Evolutionary conservation across 2,113 vertebrate species (phyloP), one percentile per base, ranked within the genome.

Genomic region (Pantherophis guttatus): DNA sequence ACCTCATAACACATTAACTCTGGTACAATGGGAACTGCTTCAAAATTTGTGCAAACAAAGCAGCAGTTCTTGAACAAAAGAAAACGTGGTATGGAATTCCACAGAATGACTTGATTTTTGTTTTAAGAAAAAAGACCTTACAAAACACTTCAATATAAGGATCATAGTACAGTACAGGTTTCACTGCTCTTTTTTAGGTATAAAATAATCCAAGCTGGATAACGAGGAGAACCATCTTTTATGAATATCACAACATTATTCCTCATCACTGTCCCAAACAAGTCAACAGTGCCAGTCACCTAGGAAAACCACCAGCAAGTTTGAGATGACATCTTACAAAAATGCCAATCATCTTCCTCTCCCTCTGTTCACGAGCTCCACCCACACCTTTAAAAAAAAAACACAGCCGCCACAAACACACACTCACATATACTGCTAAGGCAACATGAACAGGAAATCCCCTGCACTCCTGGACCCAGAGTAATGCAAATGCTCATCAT

Each of bases 381-480:
- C 93, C 87, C 91, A 92, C 91, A 65, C 33, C 57, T 55, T 44
- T 54, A 93, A 93, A 91, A 91, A 93, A 90, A 55, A 55, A 24
- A 21, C 29, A 59, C n/a, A 7, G n/a, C 59, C 55, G 9, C 50
- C 52, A 26, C 62, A 88, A 48, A 50, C 59, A 44, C 86, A 75
- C 62, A 24, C 62, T 8, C 58, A 44, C 86, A 70, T 62, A 89
- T n/a, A 70, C 12, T 13, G 65, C 19, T 86, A 86, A 65, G 75
- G 91, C 91, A 89, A 91, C 50, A 50, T 53, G 55, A 94, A 53
- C 91, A 94, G 93, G 93, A 94, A 94, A 94, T 94, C 91, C 93
- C 93, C 93, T 50, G 91, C 91, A n/a, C 87, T 92, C 8, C 58
- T 90, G 88, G 91, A 86, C 87, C 91, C 91, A 90, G 50, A 65